Conservation (phyloP, 2,888 invertebrate genomes). For the Cheilosia grossa region DNA sequence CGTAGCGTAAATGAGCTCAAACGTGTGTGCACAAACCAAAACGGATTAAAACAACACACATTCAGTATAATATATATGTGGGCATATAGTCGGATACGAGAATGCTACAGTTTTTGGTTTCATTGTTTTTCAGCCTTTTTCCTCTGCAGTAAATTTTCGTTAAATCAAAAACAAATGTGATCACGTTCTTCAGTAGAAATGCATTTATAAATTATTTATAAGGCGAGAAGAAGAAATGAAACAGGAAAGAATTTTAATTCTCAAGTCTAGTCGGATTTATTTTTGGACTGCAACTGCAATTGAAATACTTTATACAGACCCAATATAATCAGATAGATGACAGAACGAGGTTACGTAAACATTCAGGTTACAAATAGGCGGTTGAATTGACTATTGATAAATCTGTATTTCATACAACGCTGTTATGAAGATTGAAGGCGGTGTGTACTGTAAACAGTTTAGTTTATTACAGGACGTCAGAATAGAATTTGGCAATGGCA, state of each 20-base stretch:
- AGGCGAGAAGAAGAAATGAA: conserved; percentile 13
- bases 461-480: background rate
- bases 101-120: conserved; percentile 45
- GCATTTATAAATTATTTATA: conserved; percentile 62
- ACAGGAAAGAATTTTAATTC: conserved; percentile 43
- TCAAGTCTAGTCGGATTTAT: conserved; percentile 46
- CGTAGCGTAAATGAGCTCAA: conserved; percentile 38
- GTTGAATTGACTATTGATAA: background rate
- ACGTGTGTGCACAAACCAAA: conserved; percentile 47
- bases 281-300: conserved; percentile 14
- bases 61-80: background rate
- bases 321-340: background rate
- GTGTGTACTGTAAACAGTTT: background rate
- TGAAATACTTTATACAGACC: background rate
- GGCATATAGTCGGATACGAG: background rate
- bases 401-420: background rate
- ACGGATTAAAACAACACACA: conserved; percentile 39
- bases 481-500: no score
- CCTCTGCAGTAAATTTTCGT: conserved; percentile 38
- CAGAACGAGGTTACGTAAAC: conserved; percentile 20
- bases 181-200: conserved; percentile 49
- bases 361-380: conserved; percentile 15
- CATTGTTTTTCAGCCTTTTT: conserved; percentile 27
- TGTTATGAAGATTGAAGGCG: background rate
- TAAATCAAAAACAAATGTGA: conserved; percentile 42